These are phyloP conservation scores for Engystomops pustulosus DNA, from an alignment of 2,113 vertebrate genomes.

Conservation along the genomic window DNA sequence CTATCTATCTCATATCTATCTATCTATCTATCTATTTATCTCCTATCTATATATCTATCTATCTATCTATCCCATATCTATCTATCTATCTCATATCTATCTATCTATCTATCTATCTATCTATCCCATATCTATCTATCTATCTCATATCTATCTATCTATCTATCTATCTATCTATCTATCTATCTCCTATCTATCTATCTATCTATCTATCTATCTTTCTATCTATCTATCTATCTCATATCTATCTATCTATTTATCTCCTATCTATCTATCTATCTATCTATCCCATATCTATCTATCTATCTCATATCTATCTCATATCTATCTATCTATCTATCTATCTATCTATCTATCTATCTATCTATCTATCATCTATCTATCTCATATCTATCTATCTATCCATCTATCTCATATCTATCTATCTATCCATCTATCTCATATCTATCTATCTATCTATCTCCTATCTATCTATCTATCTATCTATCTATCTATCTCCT, in stretches of 20 bases:
- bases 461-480: too few species aligned
- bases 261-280: not conserved
- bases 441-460: too few species aligned
- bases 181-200: constrained; percentile 13
- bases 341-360: too few species aligned
- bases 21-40: constrained; percentile 11
- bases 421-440: too few species aligned
- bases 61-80: not conserved
- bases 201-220: constrained; percentile 9
- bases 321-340: too few species aligned
- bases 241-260: not conserved
- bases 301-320: not conserved
- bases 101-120: not conserved
- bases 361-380: not conserved
- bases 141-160: not conserved
- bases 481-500: too few species aligned
- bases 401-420: too few species aligned
- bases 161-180: constrained; percentile 18
- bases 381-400: not conserved
- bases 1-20: constrained; percentile 10
- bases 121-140: not conserved
- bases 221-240: not conserved
- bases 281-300: not conserved
- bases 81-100: not conserved
- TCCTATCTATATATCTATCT: not conserved